Evolutionary conservation across 2,113 vertebrate genomes (phyloP).

Genomic region (Dromiciops gliroides): DNA sequence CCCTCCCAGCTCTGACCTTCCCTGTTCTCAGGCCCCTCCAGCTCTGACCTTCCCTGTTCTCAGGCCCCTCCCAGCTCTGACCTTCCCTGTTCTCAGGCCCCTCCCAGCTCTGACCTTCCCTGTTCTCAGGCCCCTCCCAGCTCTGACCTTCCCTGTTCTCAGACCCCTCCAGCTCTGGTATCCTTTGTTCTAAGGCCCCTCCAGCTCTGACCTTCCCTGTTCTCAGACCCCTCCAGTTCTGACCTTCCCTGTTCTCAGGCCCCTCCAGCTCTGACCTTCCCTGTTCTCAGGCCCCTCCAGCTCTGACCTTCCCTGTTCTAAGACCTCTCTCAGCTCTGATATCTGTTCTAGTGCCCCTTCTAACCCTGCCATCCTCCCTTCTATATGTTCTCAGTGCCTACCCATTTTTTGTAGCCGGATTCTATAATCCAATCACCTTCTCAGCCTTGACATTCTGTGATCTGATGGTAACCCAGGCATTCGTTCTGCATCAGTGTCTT

Average conservation of each 20-base stretch:
- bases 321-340: too few species aligned
- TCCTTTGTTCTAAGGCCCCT: not conserved
- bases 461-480: conserved; percentile 4
- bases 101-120: not conserved
- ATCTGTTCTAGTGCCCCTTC: too few species aligned
- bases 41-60: not conserved
- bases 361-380: not conserved
- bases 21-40: too few species aligned
- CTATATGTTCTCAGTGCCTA: not conserved
- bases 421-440: conserved; percentile 7
- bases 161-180: too few species aligned
- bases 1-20: too few species aligned
- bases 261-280: not conserved
- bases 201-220: not conserved
- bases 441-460: conserved; percentile 34
- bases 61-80: not conserved
- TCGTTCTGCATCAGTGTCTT: conserved; percentile 34
- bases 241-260: too few species aligned
- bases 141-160: not conserved
- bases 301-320: too few species aligned
- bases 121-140: not conserved
- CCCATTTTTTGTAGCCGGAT: conserved; percentile 27
- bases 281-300: too few species aligned
- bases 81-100: not conserved
- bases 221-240: not conserved